A percentile compares a stretch with the other conserved stretches of the same genome.
Conservation (phyloP, 2,113 vertebrate species). For the Bathybates hornii region DNA sequence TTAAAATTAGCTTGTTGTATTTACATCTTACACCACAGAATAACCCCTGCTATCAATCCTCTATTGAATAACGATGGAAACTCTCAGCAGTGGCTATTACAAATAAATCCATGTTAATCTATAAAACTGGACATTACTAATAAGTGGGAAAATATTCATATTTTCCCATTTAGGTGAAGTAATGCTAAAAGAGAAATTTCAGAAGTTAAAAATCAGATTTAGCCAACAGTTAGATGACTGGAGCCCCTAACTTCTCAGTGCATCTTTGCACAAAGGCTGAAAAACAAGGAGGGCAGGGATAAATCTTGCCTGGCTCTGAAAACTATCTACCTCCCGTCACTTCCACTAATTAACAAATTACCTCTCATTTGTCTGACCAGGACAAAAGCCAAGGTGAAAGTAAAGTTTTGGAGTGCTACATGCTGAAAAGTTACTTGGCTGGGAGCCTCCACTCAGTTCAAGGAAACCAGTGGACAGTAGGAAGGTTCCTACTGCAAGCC, state of each 20-base stretch:
- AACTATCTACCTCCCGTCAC: neutral
- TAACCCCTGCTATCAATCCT: neutral
- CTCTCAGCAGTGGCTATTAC: neutral
- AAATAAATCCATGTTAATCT: neutral
- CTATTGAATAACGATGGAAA: neutral
- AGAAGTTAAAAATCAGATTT: neutral
- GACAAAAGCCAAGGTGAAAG: neutral
- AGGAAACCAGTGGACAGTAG: neutral
- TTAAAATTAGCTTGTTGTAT: neutral
- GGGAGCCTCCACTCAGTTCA: neutral
- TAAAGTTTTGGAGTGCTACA: neutral
- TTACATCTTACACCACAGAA: neutral
- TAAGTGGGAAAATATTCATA: neutral
- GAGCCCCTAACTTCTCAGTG: neutral
- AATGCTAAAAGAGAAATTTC: neutral
- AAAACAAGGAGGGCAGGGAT: neutral
- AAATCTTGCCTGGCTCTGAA: neutral
- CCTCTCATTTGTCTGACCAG: neutral
- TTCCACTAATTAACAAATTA: neutral
- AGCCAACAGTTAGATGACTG: neutral
- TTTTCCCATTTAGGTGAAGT: neutral
- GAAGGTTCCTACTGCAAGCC: neutral
- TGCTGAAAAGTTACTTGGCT: neutral
- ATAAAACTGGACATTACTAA: neutral
- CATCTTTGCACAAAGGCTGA: neutral